Conservation (phyloP, 2,113 vertebrate genomes). For the Nyctereutes procyonoides region DNA sequence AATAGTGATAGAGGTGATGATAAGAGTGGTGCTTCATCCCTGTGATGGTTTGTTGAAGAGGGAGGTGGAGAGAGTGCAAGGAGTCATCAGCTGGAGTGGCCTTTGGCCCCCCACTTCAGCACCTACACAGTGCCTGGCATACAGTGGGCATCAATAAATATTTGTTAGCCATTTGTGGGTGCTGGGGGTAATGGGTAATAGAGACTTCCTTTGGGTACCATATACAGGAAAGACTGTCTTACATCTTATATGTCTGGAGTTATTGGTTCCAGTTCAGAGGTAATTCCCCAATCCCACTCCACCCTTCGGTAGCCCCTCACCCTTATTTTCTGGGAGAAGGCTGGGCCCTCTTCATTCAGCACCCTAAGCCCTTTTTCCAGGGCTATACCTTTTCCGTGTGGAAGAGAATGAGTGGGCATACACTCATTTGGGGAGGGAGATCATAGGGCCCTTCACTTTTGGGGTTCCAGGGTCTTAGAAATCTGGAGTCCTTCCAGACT, state of each 20-base stretch:
- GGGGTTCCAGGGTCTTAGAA: neutral
- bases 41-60: neutral
- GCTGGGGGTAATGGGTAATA: neutral
- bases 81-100: constrained; percentile 45
- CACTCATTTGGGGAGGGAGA: neutral
- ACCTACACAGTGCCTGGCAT: neutral
- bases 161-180: neutral
- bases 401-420: neutral
- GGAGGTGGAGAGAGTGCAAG: constrained; percentile 15
- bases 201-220: constrained; percentile 17
- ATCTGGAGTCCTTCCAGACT: neutral
- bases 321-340: neutral
- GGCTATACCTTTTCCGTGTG: neutral
- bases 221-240: neutral
- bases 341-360: neutral
- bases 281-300: neutral
- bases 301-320: neutral
- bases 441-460: neutral
- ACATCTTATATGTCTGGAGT: neutral
- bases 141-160: constrained; percentile 39
- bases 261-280: neutral
- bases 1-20: neutral
- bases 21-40: neutral
- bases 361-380: neutral
- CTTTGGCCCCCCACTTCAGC: neutral